Conservation (phyloP, 2,797 vertebrate genomes). For the Ceryle rudis region DNA sequence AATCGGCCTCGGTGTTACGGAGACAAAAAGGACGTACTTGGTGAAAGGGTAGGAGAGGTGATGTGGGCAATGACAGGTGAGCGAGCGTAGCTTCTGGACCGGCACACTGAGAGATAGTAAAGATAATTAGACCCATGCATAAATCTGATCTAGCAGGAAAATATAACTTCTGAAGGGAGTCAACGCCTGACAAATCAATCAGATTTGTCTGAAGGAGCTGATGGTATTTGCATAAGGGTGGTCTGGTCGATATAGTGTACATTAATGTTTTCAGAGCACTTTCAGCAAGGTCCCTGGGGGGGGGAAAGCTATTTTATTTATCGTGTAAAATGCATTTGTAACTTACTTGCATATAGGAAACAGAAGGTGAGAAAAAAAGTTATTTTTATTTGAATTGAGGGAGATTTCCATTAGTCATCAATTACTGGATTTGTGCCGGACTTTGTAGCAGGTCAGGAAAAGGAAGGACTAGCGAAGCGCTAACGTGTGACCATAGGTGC, state of each 20-base stretch:
- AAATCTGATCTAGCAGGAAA: neutral
- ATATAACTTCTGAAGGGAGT: neutral
- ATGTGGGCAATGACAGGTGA: neutral
- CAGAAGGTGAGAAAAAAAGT: neutral
- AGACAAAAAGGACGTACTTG: rapidly evolving
- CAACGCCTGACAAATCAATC: neutral
- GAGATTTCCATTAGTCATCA: neutral
- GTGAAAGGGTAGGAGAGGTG: neutral
- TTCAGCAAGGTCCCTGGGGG: neutral
- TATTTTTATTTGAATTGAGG: neutral
- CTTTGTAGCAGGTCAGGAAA: neutral
- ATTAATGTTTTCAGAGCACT: neutral
- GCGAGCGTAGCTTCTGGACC: neutral
- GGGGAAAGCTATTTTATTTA: neutral
- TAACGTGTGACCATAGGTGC: rapidly evolving
- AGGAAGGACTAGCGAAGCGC: neutral
- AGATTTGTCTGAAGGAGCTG: neutral
- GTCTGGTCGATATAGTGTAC: neutral
- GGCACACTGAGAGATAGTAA: neutral
- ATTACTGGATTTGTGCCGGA: neutral
- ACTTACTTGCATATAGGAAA: neutral
- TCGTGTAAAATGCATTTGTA: neutral
- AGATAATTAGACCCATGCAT: rapidly evolving
- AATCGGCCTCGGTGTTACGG: rapidly evolving
- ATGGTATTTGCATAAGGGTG: neutral